Conservation (phyloP, 1,140 invertebrate genomes). For the Zaprionus capensis region DNA sequence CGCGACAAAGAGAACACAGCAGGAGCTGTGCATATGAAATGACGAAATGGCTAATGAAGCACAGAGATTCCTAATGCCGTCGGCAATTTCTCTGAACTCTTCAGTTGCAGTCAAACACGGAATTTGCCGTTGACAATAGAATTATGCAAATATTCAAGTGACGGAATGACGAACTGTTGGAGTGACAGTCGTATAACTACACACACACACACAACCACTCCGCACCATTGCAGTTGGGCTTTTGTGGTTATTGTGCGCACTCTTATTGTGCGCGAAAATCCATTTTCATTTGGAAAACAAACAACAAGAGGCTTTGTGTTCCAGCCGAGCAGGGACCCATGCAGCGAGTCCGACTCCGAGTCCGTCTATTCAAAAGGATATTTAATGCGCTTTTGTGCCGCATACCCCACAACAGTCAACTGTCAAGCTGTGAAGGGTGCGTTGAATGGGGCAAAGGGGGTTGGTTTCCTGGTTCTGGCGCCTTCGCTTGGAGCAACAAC, state of each 20-base stretch:
- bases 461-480: background rate
- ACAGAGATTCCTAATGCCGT: background rate
- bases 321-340: constrained; percentile 16
- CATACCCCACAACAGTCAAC: background rate
- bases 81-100: background rate
- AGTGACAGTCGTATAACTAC: background rate
- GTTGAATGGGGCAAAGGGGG: background rate
- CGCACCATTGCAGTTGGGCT: constrained; percentile 11
- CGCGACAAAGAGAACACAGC: background rate
- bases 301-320: constrained; percentile 63
- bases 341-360: background rate
- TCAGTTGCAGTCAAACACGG: constrained; percentile 2
- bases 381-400: constrained; percentile 42
- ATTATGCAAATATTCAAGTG: constrained; percentile 11
- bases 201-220: background rate
- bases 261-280: constrained; percentile 70
- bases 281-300: constrained; percentile 69
- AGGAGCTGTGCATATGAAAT: constrained; percentile 13
- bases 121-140: constrained; percentile 4
- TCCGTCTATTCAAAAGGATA: constrained; percentile 32
- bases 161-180: constrained; percentile 9
- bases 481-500: constrained; percentile 27
- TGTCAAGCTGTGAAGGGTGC: background rate
- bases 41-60: constrained; percentile 10
- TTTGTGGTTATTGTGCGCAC: constrained; percentile 37